These are phyloP conservation scores for Lordiphosa fenestrarum DNA, from an alignment of 2,888 invertebrate species.

Conservation along the genomic window DNA sequence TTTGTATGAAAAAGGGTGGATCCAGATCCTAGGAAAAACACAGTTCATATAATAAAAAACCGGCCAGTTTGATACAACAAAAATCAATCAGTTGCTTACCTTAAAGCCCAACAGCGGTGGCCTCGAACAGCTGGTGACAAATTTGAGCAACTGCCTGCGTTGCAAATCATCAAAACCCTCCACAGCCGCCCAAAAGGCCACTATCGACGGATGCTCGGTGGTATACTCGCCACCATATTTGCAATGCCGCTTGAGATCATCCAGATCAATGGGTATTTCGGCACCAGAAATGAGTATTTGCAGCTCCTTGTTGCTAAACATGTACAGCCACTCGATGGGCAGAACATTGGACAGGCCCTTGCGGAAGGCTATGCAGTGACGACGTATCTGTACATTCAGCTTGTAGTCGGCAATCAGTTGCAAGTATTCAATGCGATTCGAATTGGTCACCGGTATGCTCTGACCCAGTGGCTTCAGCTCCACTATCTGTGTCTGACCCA, in stretches of 20 bases:
- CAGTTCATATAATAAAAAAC: not conserved
- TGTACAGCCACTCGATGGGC: conserved; percentile 94
- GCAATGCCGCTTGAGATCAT: conserved; percentile 92
- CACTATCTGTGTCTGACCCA: conserved; percentile 93
- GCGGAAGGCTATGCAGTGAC: conserved; percentile 93
- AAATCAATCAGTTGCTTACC: conserved; percentile 81
- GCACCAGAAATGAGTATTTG: conserved; percentile 98
- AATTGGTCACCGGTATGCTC: conserved; percentile 93
- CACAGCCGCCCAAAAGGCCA: conserved; percentile 94
- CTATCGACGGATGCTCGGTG: conserved; percentile 90
- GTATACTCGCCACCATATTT: conserved; percentile 94
- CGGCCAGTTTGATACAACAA: not conserved
- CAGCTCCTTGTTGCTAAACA: conserved; percentile 96
- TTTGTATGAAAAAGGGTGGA: conserved; percentile 97
- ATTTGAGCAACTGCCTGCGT: conserved; percentile 93
- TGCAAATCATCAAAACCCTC: conserved; percentile 90
- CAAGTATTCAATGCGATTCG: conserved; percentile 97
- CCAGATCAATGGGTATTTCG: conserved; percentile 94
- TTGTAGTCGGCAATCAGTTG: conserved; percentile 98
- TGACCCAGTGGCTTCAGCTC: conserved; percentile 95
- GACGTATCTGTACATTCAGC: conserved; percentile 92
- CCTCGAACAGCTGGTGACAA: conserved; percentile 98
- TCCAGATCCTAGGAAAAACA: conserved; percentile 87
- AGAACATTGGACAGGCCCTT: conserved; percentile 95
- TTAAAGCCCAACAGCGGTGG: conserved; percentile 98